Conservation (phyloP, 2,888 invertebrate genomes). For the Linnaemya tessellans region DNA sequence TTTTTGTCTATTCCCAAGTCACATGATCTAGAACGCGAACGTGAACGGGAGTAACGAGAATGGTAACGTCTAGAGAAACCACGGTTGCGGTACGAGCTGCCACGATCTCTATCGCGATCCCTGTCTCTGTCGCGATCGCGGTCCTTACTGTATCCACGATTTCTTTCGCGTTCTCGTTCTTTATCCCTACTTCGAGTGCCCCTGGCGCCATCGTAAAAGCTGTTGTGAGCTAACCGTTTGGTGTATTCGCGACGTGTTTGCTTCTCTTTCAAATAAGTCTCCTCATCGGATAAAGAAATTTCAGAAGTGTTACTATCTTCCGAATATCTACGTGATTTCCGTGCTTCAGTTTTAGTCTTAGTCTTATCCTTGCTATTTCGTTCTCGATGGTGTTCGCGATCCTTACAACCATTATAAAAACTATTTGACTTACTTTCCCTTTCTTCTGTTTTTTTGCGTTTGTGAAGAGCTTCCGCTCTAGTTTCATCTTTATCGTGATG, state of each 20-base stretch:
- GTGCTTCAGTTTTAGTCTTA: slow-evolving; percentile 69
- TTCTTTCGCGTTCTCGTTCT: slow-evolving; percentile 55
- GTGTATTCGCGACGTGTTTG: slow-evolving; percentile 68
- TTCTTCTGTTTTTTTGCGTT: slow-evolving; percentile 54
- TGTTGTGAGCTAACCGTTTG: slow-evolving; percentile 71
- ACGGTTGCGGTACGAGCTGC: slow-evolving; percentile 64
- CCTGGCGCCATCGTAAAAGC: slow-evolving; percentile 74
- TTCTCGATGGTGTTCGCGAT: slow-evolving; percentile 62
- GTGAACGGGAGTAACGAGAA: slow-evolving; percentile 78
- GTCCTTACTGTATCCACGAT: slow-evolving; percentile 65
- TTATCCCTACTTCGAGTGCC: slow-evolving; percentile 62
- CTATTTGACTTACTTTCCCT: slow-evolving; percentile 73
- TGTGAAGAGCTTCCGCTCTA: neutral
- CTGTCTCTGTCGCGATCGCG: slow-evolving; percentile 70
- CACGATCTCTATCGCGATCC: slow-evolving; percentile 69
- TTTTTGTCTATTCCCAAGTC: slow-evolving; percentile 93
- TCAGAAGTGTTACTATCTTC: slow-evolving; percentile 77
- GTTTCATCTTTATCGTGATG: slow-evolving; percentile 51
- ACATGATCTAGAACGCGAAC: slow-evolving; percentile 79
- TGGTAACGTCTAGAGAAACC: slow-evolving; percentile 75
- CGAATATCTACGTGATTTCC: slow-evolving; percentile 38
- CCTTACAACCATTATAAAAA: slow-evolving; percentile 77
- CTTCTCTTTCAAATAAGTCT: slow-evolving; percentile 77
- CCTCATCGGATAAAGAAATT: slow-evolving; percentile 82
- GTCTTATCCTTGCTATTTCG: slow-evolving; percentile 28